Base-by-base conservation (phyloP, 2,888 invertebrate species). In the Agrotis clavis region DNA sequence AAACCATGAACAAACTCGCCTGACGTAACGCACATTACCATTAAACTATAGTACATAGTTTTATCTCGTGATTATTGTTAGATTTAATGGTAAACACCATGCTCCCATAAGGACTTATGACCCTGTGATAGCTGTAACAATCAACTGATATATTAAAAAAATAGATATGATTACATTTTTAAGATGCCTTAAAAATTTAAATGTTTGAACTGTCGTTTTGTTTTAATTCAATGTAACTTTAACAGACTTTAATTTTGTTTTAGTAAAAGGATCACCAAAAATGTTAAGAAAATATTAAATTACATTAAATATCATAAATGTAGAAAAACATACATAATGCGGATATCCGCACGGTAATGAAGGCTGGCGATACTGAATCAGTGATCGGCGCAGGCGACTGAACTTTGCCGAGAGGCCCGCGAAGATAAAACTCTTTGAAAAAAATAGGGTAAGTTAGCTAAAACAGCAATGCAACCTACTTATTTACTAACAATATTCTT, bases 81-180 rank as follows among this genome's bases (percentile, higher is more conserved):
- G 72, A 56, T 82, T 60, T 76, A 79, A 74, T 78, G 68, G 59
- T 81, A 54, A 81, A 74, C 73, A 68, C 65, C 60, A 67, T 65
- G 56, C 66, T 74, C 78, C 70, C 74, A 57, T 66, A 73, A 64
- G 71, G 70, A 82, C 72, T 81, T 74, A 71, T 70, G 59, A 78
- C 73, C 78, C 83, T 83, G 82, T 83, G 82, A 83, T 83, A 81
- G 81, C 68, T 81, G 56, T 73, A 83, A 83, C 72, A 78, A 78
- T 59, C 83, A 74, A 75, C 68, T 74, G 64, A 73, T 73, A 62
- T 74, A 71, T 67, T 71, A 71, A 79, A 75, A 25, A 72, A 41
- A 72, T 80, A 77, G 56, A 57, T 3, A 64, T 30, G 54, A 63
- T 65, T 56, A 70, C 21, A 74, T 67, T 73, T 67, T 53, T 77